Base-by-base conservation (phyloP, 2,888 invertebrate species). In the Odontocolon sp. region DNA sequence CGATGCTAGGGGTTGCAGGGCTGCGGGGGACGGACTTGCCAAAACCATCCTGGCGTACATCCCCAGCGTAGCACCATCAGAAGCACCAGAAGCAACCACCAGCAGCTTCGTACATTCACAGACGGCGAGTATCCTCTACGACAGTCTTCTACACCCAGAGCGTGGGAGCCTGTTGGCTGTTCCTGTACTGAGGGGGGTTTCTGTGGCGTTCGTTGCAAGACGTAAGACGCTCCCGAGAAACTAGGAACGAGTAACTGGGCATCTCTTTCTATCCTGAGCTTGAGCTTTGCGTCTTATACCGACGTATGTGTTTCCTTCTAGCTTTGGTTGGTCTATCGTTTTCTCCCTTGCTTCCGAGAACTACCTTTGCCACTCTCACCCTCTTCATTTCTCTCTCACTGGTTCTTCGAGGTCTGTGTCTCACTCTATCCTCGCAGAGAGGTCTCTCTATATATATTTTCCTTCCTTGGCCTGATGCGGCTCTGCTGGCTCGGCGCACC, bases 11-110 rank as follows among this genome's bases (percentile, higher is more conserved):
- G 84, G 86, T 85, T 80, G 83, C 81, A 79, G 78, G 81, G 86
- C 79, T 64, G 77, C 67, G 71, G 82, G 82, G 85, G 85, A 83
- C 82, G 87, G 84, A 84, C 85, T 86, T 88, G 88, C 87, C 87
- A 89, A 89, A 89, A 89, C 84, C 87, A 89, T 83, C 87, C 84
- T 82, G 79, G 80, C 83, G 85, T 88, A 86, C 84, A 87, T 87
- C 84, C 86, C 82, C 77, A 79, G 59, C 31, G 63, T 61, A 61
- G 64, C 40, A 33, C 50, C 77, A 76, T 81, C 84, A 84, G 84
- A 85, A 84, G 85, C 82, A 31, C 21, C 47, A 47, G 23, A 47
- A 50, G 63, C 36, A 78, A 16, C n/a, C 47, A 36, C 16, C 64
- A 63, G 45, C 45, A 79, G 76, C 71, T 45, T 57, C 67, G 69